Conservation (phyloP, 2,113 vertebrate genomes). For the Burhinus bistriatus region DNA sequence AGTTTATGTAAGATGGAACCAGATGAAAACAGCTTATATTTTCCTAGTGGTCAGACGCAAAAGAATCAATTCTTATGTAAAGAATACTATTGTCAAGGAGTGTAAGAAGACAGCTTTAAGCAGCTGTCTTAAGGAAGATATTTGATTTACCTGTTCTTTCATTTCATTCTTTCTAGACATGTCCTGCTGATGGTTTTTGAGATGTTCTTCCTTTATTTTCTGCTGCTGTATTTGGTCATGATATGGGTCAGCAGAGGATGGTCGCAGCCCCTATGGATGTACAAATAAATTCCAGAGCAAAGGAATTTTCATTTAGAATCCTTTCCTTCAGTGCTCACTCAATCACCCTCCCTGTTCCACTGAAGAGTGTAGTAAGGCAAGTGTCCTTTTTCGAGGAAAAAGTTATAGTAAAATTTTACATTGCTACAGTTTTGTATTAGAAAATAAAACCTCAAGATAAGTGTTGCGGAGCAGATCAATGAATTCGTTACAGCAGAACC, state of each 20-base stretch:
- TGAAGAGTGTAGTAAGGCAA: neutral
- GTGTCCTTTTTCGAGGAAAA: neutral
- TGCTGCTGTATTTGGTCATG: conserved; percentile 1
- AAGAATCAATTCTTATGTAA: neutral
- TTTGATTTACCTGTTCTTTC: conserved; percentile 70
- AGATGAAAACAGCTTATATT: neutral
- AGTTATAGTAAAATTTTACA: neutral
- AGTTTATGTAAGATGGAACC: neutral
- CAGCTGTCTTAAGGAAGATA: neutral
- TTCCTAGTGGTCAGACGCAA: neutral
- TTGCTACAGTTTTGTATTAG: neutral
- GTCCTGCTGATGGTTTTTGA: neutral
- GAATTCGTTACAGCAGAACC: neutral
- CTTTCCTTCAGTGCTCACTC: neutral
- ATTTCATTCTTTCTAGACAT: conserved; percentile 56
- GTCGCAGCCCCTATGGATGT: conserved; percentile 81
- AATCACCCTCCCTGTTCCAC: neutral
- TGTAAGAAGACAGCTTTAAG: neutral
- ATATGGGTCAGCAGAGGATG: conserved; percentile 79
- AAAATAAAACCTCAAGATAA: neutral
- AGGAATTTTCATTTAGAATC: neutral
- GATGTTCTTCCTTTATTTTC: conserved; percentile 23
- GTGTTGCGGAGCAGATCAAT: neutral
- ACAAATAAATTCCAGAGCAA: neutral
- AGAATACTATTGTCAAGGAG: neutral